phyloP scores from a whole-genome alignment of 2,888 invertebrate species.

The Andrena dorsata region DNA sequence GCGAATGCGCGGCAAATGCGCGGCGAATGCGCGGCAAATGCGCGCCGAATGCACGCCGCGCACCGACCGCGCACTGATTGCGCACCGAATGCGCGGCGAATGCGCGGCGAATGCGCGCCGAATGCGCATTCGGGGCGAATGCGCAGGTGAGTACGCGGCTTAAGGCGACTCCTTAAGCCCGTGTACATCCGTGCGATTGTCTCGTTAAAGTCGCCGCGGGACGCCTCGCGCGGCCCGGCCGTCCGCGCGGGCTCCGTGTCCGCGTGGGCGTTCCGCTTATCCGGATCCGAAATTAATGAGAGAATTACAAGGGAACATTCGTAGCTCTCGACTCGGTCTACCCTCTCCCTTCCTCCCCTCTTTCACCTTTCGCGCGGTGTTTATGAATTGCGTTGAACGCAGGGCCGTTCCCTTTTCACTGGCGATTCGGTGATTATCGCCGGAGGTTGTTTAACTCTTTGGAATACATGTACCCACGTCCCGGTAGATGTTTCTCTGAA shows the following conservation, averaged over 20 bases:
- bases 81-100: too few species aligned
- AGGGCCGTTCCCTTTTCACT: too few species aligned
- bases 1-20: too few species aligned
- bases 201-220: conserved; percentile 78
- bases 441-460: too few species aligned
- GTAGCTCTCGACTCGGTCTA: conserved; percentile 5
- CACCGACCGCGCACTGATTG: too few species aligned
- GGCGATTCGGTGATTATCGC: background rate
- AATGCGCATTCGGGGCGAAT: too few species aligned
- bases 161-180: conserved; percentile 60
- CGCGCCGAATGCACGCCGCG: too few species aligned
- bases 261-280: conserved; percentile 47
- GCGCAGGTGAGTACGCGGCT: too few species aligned
- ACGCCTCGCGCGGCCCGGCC: conserved; percentile 50
- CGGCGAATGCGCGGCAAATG: too few species aligned
- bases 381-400: background rate
- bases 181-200: conserved; percentile 74
- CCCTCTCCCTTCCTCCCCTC: background rate
- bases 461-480: too few species aligned
- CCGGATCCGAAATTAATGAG: conserved; percentile 55
- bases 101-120: too few species aligned
- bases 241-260: conserved; percentile 17
- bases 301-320: conserved; percentile 52
- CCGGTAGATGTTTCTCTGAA: too few species aligned
- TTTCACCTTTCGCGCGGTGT: background rate